Conservation (phyloP, 2,888 invertebrate species). For the Tanypteryx hageni region DNA sequence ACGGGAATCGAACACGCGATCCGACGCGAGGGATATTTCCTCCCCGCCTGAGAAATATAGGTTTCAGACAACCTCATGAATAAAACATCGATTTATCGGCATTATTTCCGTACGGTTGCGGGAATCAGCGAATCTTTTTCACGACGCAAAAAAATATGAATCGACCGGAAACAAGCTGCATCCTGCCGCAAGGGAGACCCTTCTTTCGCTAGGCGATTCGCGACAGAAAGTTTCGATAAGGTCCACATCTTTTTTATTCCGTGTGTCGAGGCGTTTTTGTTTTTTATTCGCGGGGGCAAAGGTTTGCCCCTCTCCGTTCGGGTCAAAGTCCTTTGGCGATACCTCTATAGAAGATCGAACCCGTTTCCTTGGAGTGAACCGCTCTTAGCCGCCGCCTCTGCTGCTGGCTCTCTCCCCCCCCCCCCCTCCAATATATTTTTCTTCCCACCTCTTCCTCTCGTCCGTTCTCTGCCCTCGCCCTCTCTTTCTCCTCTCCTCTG, state of each 20-base stretch:
- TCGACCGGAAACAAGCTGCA: background rate
- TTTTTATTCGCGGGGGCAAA: too few relatives aligned
- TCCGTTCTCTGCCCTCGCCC: background rate
- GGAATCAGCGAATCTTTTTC: background rate
- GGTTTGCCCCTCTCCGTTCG: background rate
- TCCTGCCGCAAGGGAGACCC: background rate
- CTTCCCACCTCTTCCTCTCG: background rate
- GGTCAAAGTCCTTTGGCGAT: conserved; percentile 12
- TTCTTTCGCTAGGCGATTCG: background rate
- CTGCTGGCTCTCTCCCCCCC: background rate
- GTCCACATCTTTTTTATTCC: background rate
- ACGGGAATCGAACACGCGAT: too few relatives aligned
- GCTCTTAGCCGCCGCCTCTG: background rate
- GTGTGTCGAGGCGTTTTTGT: too few relatives aligned
- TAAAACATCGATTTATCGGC: background rate
- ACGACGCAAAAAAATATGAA: background rate
- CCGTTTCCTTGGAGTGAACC: conserved; percentile 30
- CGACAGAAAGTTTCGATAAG: background rate
- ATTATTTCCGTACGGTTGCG: too few relatives aligned
- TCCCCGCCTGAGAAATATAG: background rate
- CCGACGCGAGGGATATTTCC: too few relatives aligned
- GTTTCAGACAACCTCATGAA: background rate
- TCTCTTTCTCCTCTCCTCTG: background rate
- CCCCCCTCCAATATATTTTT: background rate
- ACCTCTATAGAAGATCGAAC: conserved; percentile 18